Conservation (phyloP, 2,888 invertebrate species). For the Tupiocoris notatus region DNA sequence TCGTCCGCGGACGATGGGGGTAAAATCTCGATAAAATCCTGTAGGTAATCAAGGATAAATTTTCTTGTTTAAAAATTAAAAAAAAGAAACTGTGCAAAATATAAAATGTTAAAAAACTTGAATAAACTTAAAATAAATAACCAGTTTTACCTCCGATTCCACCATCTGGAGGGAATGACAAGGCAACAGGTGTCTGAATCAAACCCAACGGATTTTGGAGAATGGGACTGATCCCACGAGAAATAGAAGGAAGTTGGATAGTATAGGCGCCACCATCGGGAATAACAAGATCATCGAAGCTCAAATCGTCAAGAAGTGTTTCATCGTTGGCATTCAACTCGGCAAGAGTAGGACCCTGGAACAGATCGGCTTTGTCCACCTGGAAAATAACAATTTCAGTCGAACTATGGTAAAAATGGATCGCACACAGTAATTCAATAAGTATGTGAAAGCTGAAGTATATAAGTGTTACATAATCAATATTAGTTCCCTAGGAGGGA, state of each 20-base stretch:
- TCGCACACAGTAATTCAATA: too few relatives aligned
- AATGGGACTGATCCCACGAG: conserved; percentile 35
- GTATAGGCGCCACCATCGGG: conserved; percentile 63
- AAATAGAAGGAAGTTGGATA: conserved; percentile 14
- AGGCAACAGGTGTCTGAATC: conserved; percentile 48
- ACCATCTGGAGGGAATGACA: conserved; percentile 53
- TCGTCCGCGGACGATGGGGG: conserved; percentile 18
- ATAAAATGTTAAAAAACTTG: background rate
- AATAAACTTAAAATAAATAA: background rate
- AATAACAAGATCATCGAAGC: conserved; percentile 77
- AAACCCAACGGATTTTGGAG: conserved; percentile 3
- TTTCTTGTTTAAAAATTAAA: too few relatives aligned
- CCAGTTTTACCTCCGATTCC: too few relatives aligned
- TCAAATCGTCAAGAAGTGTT: conserved; percentile 72
- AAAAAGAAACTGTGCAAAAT: too few relatives aligned
- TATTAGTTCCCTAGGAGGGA: too few relatives aligned
- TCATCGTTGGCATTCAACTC: conserved; percentile 79
- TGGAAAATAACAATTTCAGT: too few relatives aligned
- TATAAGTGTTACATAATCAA: too few relatives aligned
- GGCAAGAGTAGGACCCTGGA: conserved; percentile 78
- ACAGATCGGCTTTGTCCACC: conserved; percentile 82
- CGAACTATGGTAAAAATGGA: too few relatives aligned
- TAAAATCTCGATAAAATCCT: conserved; percentile 44
- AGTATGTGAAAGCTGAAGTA: too few relatives aligned
- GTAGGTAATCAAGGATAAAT: too few relatives aligned